Percentiles rank a stretch among this genome's conserved stretches.
Conservation (phyloP, 1,140 invertebrate species). For the Drosophila hydei region DNA sequence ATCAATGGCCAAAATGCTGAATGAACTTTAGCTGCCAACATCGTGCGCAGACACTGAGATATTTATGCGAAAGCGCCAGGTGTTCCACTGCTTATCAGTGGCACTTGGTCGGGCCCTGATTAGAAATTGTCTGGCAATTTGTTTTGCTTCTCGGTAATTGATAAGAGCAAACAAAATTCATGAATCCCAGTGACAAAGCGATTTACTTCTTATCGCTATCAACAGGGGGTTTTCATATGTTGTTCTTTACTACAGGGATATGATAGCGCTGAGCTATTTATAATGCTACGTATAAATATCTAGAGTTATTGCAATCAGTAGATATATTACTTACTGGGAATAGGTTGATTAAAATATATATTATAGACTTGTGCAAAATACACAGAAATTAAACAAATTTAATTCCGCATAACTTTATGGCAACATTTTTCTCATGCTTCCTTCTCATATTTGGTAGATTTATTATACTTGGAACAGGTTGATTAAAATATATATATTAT, state of each 20-base stretch:
- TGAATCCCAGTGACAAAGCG: constrained; percentile 10
- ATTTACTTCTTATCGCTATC: neutral
- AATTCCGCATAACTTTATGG: no score
- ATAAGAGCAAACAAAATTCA: constrained; percentile 9
- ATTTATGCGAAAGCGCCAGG: constrained; percentile 43
- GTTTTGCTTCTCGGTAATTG: constrained; percentile 2
- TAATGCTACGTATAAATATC: neutral
- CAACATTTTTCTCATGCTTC: no score
- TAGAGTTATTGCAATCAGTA: neutral
- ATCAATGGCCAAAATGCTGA: constrained; percentile 3
- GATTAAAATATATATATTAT: no score
- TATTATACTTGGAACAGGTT: no score
- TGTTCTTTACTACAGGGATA: neutral
- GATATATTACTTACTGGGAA: no score
- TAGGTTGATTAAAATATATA: no score
- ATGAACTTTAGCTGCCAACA: neutral
- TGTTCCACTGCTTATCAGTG: constrained; percentile 54
- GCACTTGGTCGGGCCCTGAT: constrained; percentile 4
- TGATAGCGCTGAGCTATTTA: neutral
- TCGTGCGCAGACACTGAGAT: neutral
- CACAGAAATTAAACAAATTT: no score
- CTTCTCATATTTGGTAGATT: no score
- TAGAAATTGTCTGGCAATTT: constrained; percentile 32
- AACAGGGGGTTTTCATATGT: constrained; percentile 1
- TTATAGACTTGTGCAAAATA: no score